Evolutionary conservation across 2,888 invertebrate species (phyloP), one percentile per base, ranked within the genome.

Genomic region (Drosophila picticornis): DNA sequence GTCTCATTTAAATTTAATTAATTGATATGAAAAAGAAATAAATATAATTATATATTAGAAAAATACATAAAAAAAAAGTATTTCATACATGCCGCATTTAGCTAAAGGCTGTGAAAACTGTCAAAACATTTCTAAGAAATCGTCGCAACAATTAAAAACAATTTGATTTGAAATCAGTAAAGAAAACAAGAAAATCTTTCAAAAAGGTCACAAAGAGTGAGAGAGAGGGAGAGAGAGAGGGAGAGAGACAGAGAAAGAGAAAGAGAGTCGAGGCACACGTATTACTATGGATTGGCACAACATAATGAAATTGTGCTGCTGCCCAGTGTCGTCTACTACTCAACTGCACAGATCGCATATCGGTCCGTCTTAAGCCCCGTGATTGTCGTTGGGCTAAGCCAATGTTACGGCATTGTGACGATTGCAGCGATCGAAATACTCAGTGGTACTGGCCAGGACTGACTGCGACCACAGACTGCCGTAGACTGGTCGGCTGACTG

Each of bases 321-420:
- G 72, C 71, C 64, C 59, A 82, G 63, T 66, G 43, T 11, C 55
- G 62, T 9, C n/a, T 40, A 5, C 38, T 56, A 70, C 71, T 62
- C 56, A 61, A 16, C 25, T 46, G 16, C 55, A 22, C 46, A 64
- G 38, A 51, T 58, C 57, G 40, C 46, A 65, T 62, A 74, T 72
- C 63, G 72, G 67, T 16, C 62, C 51, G 72, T 61, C 43, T 59
- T 84, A 84, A 84, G 82, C 72, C 76, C 84, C 80, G 13, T 84
- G 77, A 81, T 88, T 88, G 88, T 84, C 76, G 32, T 58, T 64
- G 63, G 70, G 58, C 80, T 87, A 85, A 87, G 86, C 87, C 87
- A 87, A 87, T 87, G 88, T 90, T 87, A 86, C 90, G 74, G 90
- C 87, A 88, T 85, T 87, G 88, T 87, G 70, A 76, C 46, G 43